Conservation (phyloP, 2,797 vertebrate species). For the Danio aesculapii region DNA sequence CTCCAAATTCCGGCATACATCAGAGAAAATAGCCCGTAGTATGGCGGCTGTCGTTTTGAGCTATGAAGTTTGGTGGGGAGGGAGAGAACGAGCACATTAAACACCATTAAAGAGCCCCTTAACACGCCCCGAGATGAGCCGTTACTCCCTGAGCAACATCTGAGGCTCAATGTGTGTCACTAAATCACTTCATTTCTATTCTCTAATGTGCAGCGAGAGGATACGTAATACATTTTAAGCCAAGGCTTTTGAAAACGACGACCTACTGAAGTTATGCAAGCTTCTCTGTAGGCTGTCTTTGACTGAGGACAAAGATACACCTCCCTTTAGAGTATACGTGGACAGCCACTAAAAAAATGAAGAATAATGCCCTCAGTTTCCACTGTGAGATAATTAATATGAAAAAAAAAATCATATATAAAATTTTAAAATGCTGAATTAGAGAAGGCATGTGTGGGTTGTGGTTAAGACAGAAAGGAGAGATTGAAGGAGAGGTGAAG, state of each 20-base stretch:
- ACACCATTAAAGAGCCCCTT: conserved; percentile 68
- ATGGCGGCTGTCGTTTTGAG: conserved; percentile 62
- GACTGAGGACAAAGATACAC: background rate
- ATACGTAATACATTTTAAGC: conserved; percentile 68
- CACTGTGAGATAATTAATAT: conserved; percentile 13
- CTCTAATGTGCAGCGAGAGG: conserved; percentile 70
- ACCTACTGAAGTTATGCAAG: conserved; percentile 41
- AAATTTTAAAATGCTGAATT: background rate
- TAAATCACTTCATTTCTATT: conserved; percentile 74
- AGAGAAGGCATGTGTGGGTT: background rate
- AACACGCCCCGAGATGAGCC: conserved; percentile 51
- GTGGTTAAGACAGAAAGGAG: background rate
- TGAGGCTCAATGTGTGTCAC: conserved; percentile 66
- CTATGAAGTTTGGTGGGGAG: conserved; percentile 64
- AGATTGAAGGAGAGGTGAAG: background rate
- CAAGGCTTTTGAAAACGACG: conserved; percentile 62
- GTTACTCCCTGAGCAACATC: conserved; percentile 66
- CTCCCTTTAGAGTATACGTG: background rate
- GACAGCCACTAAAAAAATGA: background rate
- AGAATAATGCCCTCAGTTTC: conserved; percentile 25
- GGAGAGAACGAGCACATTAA: conserved; percentile 62
- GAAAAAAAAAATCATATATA: conserved; percentile 7
- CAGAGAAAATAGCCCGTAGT: conserved; percentile 64
- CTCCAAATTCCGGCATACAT: conserved; percentile 68
- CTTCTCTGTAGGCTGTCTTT: conserved; percentile 15